phyloP scores from a whole-genome alignment of 2,113 vertebrate species.

The Sialia sialis region DNA sequence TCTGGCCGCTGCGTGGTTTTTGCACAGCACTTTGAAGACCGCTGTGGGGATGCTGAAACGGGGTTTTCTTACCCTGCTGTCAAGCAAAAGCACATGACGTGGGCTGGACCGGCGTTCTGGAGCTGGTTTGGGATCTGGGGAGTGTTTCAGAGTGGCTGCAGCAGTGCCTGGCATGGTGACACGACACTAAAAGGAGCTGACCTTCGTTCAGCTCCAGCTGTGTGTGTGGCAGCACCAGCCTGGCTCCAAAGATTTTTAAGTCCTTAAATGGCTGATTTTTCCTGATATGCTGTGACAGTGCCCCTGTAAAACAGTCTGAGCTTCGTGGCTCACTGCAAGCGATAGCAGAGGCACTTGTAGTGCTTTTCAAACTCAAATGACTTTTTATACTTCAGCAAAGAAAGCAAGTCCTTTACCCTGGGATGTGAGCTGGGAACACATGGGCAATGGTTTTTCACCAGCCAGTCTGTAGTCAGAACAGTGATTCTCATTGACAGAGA shows the following conservation, averaged over 20 bases:
- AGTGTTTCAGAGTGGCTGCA: neutral
- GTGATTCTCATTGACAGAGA: slow-evolving; percentile 2
- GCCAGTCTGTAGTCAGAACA: neutral
- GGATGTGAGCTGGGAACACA: slow-evolving; percentile 12
- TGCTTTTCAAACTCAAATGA: neutral
- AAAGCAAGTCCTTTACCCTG: neutral
- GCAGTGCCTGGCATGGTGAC: neutral
- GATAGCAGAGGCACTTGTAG: neutral
- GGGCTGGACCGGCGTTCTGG: neutral
- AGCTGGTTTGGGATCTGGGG: neutral
- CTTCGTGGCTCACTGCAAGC: neutral
- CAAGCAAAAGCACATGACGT: neutral
- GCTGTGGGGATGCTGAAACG: neutral
- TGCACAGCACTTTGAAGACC: neutral
- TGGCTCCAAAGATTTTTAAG: neutral
- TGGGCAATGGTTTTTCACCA: neutral
- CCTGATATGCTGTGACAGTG: neutral
- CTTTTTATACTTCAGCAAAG: neutral
- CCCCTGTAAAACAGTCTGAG: neutral
- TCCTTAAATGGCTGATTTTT: neutral
- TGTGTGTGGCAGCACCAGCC: neutral
- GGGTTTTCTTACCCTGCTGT: neutral
- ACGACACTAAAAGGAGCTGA: neutral
- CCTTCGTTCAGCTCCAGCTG: fast-evolving
- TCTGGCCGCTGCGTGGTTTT: neutral